Conservation (phyloP, 2,113 vertebrate species). For the Istiophorus platypterus region DNA sequence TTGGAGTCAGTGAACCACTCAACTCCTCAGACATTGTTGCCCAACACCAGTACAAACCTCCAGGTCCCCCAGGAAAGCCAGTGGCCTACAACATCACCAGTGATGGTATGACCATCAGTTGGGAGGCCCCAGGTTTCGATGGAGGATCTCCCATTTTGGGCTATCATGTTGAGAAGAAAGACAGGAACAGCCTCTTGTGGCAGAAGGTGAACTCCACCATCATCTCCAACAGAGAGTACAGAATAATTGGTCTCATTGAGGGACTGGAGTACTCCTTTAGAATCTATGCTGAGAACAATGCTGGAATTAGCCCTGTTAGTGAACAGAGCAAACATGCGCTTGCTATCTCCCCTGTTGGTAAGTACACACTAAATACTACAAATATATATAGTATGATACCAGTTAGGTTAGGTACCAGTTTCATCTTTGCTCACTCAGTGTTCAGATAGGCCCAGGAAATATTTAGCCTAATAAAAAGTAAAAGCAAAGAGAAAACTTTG, state of each 20-base stretch:
- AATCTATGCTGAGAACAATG: slow-evolving; percentile 95
- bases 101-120: slow-evolving; percentile 96
- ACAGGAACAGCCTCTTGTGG: slow-evolving; percentile 99
- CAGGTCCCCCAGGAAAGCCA: slow-evolving; percentile 94
- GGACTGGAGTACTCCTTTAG: slow-evolving; percentile 98
- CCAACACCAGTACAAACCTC: slow-evolving; percentile 96
- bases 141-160: slow-evolving; percentile 95
- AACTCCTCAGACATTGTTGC: slow-evolving; percentile 89
- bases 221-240: slow-evolving; percentile 94
- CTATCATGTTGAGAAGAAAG: slow-evolving; percentile 98
- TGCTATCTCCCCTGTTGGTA: slow-evolving; percentile 97
- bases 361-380: slow-evolving; percentile 76
- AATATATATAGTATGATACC: not conserved
- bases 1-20: slow-evolving; percentile 92
- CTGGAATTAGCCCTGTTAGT: slow-evolving; percentile 91
- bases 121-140: slow-evolving; percentile 95
- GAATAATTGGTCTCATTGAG: slow-evolving; percentile 92
- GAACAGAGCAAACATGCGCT: slow-evolving; percentile 96
- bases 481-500: not conserved
- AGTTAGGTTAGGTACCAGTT: not conserved
- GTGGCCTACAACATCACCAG: slow-evolving; percentile 94
- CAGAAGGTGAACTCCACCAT: slow-evolving; percentile 92
- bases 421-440: not conserved
- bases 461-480: not conserved
- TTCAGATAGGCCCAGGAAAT: not conserved